These are phyloP conservation scores for Aplysina aerophoba DNA, from an alignment of 37 sponge, comb jelly and placozoan species.

Conservation along the genomic window DNA sequence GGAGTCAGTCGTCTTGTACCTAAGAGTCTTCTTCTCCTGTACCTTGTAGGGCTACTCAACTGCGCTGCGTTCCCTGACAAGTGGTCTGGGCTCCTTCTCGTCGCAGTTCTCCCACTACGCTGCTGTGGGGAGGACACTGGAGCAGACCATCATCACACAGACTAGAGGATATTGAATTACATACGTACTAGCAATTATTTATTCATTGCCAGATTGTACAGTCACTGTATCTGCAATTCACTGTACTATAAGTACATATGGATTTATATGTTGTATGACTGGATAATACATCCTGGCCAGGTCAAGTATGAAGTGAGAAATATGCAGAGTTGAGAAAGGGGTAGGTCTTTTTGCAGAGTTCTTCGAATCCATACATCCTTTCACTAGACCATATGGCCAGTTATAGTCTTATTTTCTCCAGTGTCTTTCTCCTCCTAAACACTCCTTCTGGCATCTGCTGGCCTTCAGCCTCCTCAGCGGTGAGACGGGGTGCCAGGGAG, in stretches of 20 bases:
- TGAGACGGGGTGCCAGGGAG: too few species aligned
- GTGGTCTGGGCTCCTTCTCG: slow-evolving; percentile 53
- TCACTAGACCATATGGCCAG: background rate
- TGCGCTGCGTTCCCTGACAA: slow-evolving; percentile 56
- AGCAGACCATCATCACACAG: slow-evolving; percentile 39
- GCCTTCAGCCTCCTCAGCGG: too few species aligned
- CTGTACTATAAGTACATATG: too few species aligned
- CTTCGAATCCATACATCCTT: too few species aligned
- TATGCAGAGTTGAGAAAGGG: background rate
- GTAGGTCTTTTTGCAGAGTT: background rate
- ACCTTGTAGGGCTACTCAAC: slow-evolving; percentile 66
- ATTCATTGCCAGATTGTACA: too few species aligned
- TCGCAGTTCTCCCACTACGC: slow-evolving; percentile 65
- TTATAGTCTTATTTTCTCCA: too few species aligned
- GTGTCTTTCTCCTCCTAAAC: too few species aligned
- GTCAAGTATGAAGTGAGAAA: too few species aligned
- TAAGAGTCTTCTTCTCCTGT: background rate
- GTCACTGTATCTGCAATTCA: too few species aligned
- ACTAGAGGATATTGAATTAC: slow-evolving; percentile 52
- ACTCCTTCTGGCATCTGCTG: too few species aligned
- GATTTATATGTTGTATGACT: background rate
- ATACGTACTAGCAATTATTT: background rate
- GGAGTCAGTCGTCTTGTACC: too few species aligned
- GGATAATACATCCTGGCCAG: background rate
- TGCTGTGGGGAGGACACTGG: slow-evolving; percentile 36